A percentile compares a stretch with the other conserved stretches of the same genome.
These are phyloP conservation scores for Cryptus viduatorius DNA, from an alignment of 2,888 invertebrate species.

Conservation along the genomic window DNA sequence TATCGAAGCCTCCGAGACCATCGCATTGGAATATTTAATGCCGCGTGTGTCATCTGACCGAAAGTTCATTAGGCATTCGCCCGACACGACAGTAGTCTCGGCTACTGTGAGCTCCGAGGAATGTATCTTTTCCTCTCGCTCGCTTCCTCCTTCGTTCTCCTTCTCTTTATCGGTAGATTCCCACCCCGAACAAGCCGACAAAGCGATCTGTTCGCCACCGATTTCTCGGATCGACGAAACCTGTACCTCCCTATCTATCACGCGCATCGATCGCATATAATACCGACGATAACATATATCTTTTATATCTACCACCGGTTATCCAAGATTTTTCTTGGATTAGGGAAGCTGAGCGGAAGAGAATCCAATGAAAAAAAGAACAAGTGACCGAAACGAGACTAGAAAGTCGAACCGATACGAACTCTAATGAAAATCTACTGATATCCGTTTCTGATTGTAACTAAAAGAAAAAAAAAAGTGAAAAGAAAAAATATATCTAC, in stretches of 20 bases:
- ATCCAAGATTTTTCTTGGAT: not conserved
- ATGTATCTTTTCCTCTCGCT: constrained; percentile 41
- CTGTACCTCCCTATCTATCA: not conserved
- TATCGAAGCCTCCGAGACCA: constrained; percentile 26
- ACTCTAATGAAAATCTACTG: not conserved
- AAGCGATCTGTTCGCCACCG: constrained; percentile 18
- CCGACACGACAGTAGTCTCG: constrained; percentile 22
- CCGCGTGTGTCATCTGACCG: constrained; percentile 43
- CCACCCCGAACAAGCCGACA: constrained; percentile 30
- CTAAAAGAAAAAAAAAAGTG: not conserved
- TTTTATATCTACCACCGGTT: not conserved
- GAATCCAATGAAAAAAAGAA: not conserved
- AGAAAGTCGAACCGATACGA: constrained; percentile 5
- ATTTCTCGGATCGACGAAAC: constrained; percentile 31
- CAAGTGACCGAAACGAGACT: not conserved
- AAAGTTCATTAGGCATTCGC: constrained; percentile 64
- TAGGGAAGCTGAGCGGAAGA: not conserved
- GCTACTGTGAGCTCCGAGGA: constrained; percentile 45
- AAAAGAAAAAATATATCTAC: not conserved
- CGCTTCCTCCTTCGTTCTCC: constrained; percentile 27
- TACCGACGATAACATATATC: constrained; percentile 15
- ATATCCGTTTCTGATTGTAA: not conserved
- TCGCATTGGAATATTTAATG: constrained; percentile 61
- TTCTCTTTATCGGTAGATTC: constrained; percentile 3
- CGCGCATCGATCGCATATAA: constrained; percentile 12